Percentiles rank a stretch among this genome's conserved stretches.
Evolutionary conservation across 2,113 vertebrate genomes (phyloP).

Genomic region (Colinus virginianus): DNA sequence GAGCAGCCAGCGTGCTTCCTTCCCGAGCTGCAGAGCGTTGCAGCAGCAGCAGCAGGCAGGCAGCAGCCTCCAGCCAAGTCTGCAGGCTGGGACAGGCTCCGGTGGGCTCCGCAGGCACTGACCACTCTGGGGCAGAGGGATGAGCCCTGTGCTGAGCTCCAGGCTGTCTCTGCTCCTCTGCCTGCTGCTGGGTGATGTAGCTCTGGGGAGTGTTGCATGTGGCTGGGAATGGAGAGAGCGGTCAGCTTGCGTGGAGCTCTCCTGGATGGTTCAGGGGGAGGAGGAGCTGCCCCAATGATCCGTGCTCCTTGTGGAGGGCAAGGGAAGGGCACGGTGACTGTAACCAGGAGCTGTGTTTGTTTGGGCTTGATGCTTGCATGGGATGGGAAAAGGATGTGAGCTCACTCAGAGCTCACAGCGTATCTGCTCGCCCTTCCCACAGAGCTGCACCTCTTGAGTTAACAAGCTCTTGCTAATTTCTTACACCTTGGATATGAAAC

Average conservation of each 20-base stretch:
- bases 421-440: neutral
- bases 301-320: neutral
- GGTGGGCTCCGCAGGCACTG: rapidly evolving
- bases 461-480: neutral
- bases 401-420: neutral
- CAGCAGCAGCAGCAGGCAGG: neutral
- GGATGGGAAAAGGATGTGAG: neutral
- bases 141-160: neutral
- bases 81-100: neutral
- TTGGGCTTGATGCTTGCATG: neutral
- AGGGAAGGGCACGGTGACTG: neutral
- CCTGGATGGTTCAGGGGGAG: neutral
- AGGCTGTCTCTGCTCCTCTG: neutral
- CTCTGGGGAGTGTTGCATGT: neutral
- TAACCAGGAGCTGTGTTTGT: neutral
- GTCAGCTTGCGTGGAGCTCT: neutral
- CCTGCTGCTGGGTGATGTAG: neutral
- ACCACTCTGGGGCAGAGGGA: neutral
- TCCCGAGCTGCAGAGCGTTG: rapidly evolving
- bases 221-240: neutral
- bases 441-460: neutral
- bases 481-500: neutral
- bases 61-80: rapidly evolving
- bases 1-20: neutral
- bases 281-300: neutral